A percentile compares a stretch with the other conserved stretches of the same genome.
Evolutionary conservation across 2,888 invertebrate species (phyloP).

Genomic region (Cosmia trapezina): DNA sequence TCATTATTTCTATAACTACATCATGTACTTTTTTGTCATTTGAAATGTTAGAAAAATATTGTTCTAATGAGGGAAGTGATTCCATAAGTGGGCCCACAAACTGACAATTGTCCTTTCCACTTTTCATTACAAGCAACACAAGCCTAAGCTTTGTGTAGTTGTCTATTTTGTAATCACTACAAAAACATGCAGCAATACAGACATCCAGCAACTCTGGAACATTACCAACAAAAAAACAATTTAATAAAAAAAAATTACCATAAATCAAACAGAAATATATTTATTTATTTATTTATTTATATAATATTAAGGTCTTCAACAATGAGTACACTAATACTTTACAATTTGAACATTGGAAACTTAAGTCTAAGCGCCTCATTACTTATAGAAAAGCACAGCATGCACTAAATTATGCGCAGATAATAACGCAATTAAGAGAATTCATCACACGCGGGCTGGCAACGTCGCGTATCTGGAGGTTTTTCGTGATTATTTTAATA

Average conservation of each 20-base stretch:
- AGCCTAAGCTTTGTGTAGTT: constrained; percentile 83
- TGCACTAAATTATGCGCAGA: too few relatives aligned
- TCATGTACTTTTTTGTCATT: constrained; percentile 85
- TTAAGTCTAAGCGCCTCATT: too few relatives aligned
- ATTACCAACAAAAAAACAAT: constrained; percentile 2
- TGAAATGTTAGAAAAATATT: constrained; percentile 74
- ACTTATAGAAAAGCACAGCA: too few relatives aligned
- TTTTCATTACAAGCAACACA: constrained; percentile 83
- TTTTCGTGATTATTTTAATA: too few relatives aligned
- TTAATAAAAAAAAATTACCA: background rate
- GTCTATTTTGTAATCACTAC: constrained; percentile 77
- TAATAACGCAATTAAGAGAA: too few relatives aligned
- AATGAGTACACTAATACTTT: too few relatives aligned
- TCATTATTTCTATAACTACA: constrained; percentile 80
- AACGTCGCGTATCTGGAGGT: too few relatives aligned
- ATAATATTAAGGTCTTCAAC: too few relatives aligned
- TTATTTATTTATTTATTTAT: too few relatives aligned
- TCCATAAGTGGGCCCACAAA: constrained; percentile 80
- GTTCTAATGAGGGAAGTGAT: constrained; percentile 75
- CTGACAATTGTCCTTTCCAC: constrained; percentile 83
- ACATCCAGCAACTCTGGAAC: constrained; percentile 82
- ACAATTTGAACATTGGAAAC: too few relatives aligned
- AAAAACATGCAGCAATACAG: constrained; percentile 74
- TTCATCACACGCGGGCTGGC: too few relatives aligned
- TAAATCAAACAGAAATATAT: background rate